Evolutionary conservation across 1,140 invertebrate genomes (phyloP), one percentile per base, ranked within the genome.

Genomic region (Aphis craccivora): DNA sequence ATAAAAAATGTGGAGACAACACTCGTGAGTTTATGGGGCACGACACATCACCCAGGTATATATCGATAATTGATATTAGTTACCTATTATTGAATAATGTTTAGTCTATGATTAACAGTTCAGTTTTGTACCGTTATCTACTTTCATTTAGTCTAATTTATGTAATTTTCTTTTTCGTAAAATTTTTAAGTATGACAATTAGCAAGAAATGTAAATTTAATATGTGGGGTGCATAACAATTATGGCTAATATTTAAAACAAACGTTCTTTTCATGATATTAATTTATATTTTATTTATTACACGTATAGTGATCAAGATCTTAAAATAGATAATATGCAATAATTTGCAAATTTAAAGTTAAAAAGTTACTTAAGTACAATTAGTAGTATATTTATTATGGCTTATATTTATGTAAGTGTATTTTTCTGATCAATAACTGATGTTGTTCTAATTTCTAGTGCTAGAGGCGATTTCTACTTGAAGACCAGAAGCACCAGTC

Each of bases 21-120:
- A 40, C 55, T 20, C 35, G 87, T 7, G 55, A 43, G 25, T 94
- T 93, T 90, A 94, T 94, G 94, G 94, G 94, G 30, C 94, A 94
- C 37, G n/a, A 93, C n/a, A 55, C 93, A 20, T 83, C 84, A 22
- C 22, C 51, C 30, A 94, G 48, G 94, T 95, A 93, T 91, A 93
- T 91, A 93, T 94, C 8, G 48, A 40, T 90, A 60, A 11, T 60
- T 30, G 0, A 60, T 9, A 9, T 25, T 30, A 60, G 25, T 60
- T 30, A 30, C 2, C 2, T 60, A 30, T 8, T 30, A 60, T 67
- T 67, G 3, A n/a, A 67, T 30, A 14, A 14, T 67, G 2, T 40
- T 2, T 40, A 0, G 3, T 51, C 14, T 1, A 67, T 67, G 30
- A 14, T n/a, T 14, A 67, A n/a, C 23, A 14, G 25, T 67, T 55